These are phyloP conservation scores for Symphodus melops DNA, from an alignment of 2,113 vertebrate genomes.

Conservation along the genomic window DNA sequence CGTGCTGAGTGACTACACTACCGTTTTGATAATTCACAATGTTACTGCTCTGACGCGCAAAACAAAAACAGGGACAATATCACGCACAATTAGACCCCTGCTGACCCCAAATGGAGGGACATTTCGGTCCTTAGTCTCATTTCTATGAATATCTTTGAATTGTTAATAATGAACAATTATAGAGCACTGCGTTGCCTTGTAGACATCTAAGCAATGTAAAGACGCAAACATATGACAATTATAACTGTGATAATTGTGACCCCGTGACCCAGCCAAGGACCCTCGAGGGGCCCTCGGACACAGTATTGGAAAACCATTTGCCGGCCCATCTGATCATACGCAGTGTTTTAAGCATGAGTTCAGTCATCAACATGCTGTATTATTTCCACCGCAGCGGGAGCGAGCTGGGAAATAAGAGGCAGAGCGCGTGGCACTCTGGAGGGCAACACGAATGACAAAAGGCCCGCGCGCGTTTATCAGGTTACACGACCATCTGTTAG, in stretches of 20 bases:
- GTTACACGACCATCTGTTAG: constrained; percentile 75
- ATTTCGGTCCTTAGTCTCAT: not conserved
- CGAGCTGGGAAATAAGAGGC: constrained; percentile 32
- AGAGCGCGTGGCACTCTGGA: constrained; percentile 45
- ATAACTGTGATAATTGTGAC: not conserved
- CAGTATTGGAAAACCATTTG: not conserved
- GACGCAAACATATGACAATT: not conserved
- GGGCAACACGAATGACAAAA: constrained; percentile 53
- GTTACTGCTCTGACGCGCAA: constrained; percentile 27
- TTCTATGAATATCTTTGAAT: not conserved
- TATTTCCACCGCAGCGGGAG: constrained; percentile 45
- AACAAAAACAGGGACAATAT: constrained; percentile 25
- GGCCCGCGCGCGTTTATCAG: constrained; percentile 74
- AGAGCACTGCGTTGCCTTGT: not conserved
- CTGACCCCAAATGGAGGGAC: constrained; percentile 17
- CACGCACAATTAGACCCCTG: constrained; percentile 22
- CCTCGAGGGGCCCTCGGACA: constrained; percentile 28
- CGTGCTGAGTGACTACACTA: not conserved
- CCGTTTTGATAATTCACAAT: constrained; percentile 22
- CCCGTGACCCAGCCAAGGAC: not conserved
- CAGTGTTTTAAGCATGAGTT: constrained; percentile 8
- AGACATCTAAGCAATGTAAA: not conserved
- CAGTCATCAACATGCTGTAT: constrained; percentile 27
- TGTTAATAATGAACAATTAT: not conserved
- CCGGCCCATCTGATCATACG: constrained; percentile 9